phyloP scores from a whole-genome alignment of 2,797 vertebrate species.

The Parauchenoglanis ngamensis region DNA sequence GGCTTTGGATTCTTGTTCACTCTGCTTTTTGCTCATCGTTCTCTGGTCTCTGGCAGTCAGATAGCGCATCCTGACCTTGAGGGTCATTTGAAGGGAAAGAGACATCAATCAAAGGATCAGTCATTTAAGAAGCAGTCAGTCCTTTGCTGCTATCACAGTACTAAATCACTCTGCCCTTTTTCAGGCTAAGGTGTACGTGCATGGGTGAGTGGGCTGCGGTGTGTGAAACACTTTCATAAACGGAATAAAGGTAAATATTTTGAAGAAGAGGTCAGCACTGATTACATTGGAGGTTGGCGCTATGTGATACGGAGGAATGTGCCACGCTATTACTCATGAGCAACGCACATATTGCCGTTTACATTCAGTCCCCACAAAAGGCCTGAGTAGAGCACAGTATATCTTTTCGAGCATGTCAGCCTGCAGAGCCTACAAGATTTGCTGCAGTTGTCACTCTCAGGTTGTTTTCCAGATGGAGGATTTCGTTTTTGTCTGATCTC shows the following conservation, averaged over 20 bases:
- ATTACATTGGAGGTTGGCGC: slow-evolving; percentile 17
- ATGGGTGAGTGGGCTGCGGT: not conserved
- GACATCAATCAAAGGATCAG: slow-evolving; percentile 46
- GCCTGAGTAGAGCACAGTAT: slow-evolving; percentile 43
- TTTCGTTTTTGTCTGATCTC: slow-evolving; percentile 51
- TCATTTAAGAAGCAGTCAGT: slow-evolving; percentile 47
- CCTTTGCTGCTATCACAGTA: slow-evolving; percentile 29
- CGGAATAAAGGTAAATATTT: slow-evolving; percentile 28
- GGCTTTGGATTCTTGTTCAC: slow-evolving; percentile 30
- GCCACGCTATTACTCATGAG: slow-evolving; percentile 20
- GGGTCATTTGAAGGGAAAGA: slow-evolving; percentile 41
- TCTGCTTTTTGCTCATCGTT: slow-evolving; percentile 34
- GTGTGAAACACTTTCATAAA: slow-evolving; percentile 29
- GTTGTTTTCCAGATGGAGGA: slow-evolving; percentile 54
- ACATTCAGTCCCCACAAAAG: slow-evolving; percentile 37
- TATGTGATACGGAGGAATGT: slow-evolving; percentile 8
- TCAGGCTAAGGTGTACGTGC: not conserved
- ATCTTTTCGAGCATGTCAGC: slow-evolving; percentile 54
- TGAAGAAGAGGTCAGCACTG: slow-evolving; percentile 21
- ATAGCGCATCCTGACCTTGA: slow-evolving; percentile 42
- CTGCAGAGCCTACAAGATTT: slow-evolving; percentile 54
- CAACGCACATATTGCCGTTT: not conserved
- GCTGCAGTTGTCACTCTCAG: slow-evolving; percentile 51
- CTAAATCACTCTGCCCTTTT: slow-evolving; percentile 42
- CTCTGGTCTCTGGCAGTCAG: slow-evolving; percentile 25